Evolutionary conservation across 2,888 invertebrate genomes (phyloP).

Genomic region (Mayetiola destructor): DNA sequence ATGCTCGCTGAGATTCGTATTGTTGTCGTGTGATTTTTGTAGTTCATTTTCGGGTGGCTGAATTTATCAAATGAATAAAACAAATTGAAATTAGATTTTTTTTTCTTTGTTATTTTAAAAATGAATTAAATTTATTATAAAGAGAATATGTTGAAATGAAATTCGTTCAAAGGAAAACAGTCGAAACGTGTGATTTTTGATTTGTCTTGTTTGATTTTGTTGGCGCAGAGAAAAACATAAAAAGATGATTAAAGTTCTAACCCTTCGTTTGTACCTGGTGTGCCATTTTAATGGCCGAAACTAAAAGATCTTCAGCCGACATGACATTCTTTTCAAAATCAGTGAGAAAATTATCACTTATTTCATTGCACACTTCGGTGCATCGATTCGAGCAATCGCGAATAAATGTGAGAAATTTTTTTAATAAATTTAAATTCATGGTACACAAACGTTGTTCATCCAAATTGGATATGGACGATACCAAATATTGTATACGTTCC

Average conservation of each 20-base stretch:
- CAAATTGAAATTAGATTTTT: not conserved
- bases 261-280: not conserved
- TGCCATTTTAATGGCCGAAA: not conserved
- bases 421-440: slow-evolving; percentile 14
- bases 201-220: not conserved
- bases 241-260: not conserved
- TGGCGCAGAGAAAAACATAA: not conserved
- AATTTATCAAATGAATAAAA: not conserved
- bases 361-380: not conserved
- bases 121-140: not conserved
- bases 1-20: slow-evolving; percentile 75
- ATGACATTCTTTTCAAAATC: not conserved
- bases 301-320: slow-evolving; percentile 9
- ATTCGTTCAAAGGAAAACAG: not conserved
- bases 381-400: slow-evolving; percentile 16
- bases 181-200: not conserved
- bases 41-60: slow-evolving; percentile 92
- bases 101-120: not conserved
- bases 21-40: slow-evolving; percentile 51
- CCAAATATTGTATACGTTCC: slow-evolving; percentile 7
- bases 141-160: not conserved
- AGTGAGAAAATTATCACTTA: not conserved
- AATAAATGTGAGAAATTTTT: slow-evolving; percentile 15
- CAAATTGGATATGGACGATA: not conserved
- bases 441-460: slow-evolving; percentile 11